A percentile compares a stretch with the other conserved stretches of the same genome.
phyloP scores from a whole-genome alignment of 2,888 invertebrate genomes.

The Poecilobothrus nobilitatus region DNA sequence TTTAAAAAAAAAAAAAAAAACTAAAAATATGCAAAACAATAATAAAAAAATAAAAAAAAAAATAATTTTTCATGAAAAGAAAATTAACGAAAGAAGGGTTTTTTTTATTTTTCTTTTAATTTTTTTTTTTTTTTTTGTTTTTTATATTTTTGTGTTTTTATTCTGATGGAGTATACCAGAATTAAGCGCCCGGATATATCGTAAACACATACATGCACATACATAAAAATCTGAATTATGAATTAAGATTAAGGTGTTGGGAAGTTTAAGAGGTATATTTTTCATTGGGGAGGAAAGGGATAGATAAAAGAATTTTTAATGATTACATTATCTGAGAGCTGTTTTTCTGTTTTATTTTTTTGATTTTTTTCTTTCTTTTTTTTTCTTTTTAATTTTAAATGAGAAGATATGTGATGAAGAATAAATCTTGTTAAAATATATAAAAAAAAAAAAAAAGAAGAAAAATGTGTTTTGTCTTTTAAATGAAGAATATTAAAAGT shows the following conservation, averaged over 20 bases:
- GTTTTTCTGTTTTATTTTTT: too few species aligned
- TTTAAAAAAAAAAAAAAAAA: not conserved
- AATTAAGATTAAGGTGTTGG: too few species aligned
- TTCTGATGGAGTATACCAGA: not conserved
- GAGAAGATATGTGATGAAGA: slow-evolving; percentile 3
- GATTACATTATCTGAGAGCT: not conserved
- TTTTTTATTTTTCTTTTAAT: not conserved
- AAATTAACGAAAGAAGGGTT: slow-evolving; percentile 1
- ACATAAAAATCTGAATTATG: too few species aligned
- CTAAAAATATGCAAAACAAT: not conserved
- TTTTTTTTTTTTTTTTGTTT: too few species aligned
- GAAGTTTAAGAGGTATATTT: not conserved
- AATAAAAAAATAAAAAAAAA: not conserved
- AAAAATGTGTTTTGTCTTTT: not conserved
- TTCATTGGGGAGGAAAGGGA: not conserved
- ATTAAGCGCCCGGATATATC: not conserved
- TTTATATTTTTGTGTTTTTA: too few species aligned
- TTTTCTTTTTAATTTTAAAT: not conserved
- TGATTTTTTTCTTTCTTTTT: not conserved
- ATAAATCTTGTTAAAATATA: not conserved
- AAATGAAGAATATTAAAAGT: not conserved
- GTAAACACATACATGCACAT: not conserved
- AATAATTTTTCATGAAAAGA: slow-evolving; percentile 3
- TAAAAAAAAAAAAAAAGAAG: not conserved
- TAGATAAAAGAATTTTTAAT: not conserved